Evolutionary conservation across 2,113 vertebrate genomes (phyloP), one percentile per base, ranked within the genome.

Genomic region (Chrysemys picta): DNA sequence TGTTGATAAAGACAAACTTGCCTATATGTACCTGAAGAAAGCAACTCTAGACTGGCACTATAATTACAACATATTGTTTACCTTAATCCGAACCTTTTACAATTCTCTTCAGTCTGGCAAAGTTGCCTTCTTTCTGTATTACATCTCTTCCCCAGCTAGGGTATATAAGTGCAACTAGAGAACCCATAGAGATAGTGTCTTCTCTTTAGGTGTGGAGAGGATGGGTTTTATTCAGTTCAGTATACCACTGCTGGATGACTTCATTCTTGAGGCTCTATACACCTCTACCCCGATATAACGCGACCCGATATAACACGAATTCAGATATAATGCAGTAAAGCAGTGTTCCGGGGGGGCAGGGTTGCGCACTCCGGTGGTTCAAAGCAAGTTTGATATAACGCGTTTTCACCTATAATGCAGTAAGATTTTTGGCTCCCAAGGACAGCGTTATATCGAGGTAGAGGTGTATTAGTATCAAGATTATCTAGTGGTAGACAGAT

Each of bases 41-140:
- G 3, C 4, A 89, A 82, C 90, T 25, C n/a, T 31, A 35, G 1
- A 0, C 0, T 52, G 45, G 17, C 3, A n/a, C 35, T n/a, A 16
- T 69, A 84, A 72, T 45, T 85, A 16, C 27, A 42, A 54, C 83
- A 82, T 2, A 52, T 0, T 24, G 4, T 93, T 92, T 56, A 49
- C 14, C 14, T 80, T n/a, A n/a, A 1, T 42, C 12, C 69, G 69
- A 69, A 29, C 5, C 7, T 1, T 38, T n/a, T 29, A 76, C 31
- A 10, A 0, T 88, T 3, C 27, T 1, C 2, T 16, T 24, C 42
- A 54, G 12, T 31, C 69, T 75, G 9, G n/a, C 19, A 75, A 9
- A 24, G 38, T 25, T 76, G 38, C 72, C 38, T 76, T 10, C 35
- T 45, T 14, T 69, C 72, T 25, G 11, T 45, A 45, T 45, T 24